Conservation (phyloP, 2,888 invertebrate genomes). For the Agrochola lota region DNA sequence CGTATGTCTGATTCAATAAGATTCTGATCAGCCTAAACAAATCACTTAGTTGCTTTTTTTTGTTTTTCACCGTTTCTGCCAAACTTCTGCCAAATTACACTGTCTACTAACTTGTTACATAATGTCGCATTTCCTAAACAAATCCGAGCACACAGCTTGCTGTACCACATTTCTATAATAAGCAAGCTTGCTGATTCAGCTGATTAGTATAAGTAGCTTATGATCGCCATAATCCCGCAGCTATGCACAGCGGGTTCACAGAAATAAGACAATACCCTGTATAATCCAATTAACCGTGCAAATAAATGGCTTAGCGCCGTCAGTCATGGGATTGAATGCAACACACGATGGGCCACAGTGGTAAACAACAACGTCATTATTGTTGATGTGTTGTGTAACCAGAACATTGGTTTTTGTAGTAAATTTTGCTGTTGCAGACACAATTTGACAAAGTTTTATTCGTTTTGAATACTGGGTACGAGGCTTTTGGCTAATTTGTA, state of each 20-base stretch:
- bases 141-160: no score
- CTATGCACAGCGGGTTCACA: slow-evolving; percentile 16
- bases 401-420: neutral
- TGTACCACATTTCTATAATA: neutral
- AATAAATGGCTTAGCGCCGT: slow-evolving; percentile 51
- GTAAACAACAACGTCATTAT: slow-evolving; percentile 28
- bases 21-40: neutral
- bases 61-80: neutral
- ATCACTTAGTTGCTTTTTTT: no score
- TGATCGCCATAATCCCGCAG: slow-evolving; percentile 12
- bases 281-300: slow-evolving; percentile 55
- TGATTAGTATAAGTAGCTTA: slow-evolving; percentile 46
- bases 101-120: neutral
- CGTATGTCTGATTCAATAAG: no score
- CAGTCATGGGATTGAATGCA: slow-evolving; percentile 38
- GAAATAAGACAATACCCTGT: slow-evolving; percentile 50
- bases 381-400: neutral
- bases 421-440: neutral
- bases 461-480: no score
- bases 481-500: no score
- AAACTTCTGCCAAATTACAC: neutral
- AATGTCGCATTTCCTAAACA: neutral
- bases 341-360: slow-evolving; percentile 17
- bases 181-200: slow-evolving; percentile 16
- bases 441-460: no score